Percentiles rank a stretch among this genome's conserved stretches.
Evolutionary conservation across 2,797 vertebrate species (phyloP).

Genomic region (Galaxias olidus): DNA sequence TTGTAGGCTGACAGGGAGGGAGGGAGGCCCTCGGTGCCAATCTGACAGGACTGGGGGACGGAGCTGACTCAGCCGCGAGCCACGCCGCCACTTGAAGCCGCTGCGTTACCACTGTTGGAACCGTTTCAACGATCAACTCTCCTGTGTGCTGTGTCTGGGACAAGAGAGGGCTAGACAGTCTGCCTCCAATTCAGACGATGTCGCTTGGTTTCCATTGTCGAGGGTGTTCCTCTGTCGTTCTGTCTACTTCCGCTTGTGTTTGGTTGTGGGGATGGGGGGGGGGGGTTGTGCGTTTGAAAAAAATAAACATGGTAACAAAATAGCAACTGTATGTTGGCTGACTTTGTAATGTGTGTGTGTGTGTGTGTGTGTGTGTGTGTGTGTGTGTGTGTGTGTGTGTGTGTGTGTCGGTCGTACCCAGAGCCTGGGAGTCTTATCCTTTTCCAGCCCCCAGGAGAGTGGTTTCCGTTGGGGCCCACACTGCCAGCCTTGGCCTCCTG

Average conservation of each 20-base stretch:
- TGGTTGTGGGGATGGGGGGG: neutral
- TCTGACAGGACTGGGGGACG: constrained; percentile 6
- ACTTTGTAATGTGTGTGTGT: neutral
- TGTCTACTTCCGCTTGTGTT: neutral
- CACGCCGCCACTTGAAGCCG: constrained; percentile 22
- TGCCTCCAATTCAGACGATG: constrained; percentile 1
- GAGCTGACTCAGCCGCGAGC: constrained; percentile 25
- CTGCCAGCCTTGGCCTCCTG: constrained; percentile 23
- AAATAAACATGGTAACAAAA: too few species aligned
- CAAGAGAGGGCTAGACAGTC: constrained; percentile 39
- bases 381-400: neutral
- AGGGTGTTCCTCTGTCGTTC: neutral
- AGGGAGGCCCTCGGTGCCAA: neutral
- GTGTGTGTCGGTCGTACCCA: neutral
- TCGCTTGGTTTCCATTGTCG: constrained; percentile 19
- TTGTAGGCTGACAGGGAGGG: too few species aligned
- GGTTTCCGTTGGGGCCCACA: constrained; percentile 8
- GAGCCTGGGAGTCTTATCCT: constrained; percentile 9
- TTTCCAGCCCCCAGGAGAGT: constrained; percentile 21
- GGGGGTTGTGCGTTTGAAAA: too few species aligned
- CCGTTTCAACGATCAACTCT: constrained; percentile 31
- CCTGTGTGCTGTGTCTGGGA: constrained; percentile 20
- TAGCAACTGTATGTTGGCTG: too few species aligned
- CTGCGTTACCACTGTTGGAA: constrained; percentile 25
- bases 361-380: neutral